Evolutionary conservation across 2,113 vertebrate species (phyloP).

Genomic region (Pterocles gutturalis): DNA sequence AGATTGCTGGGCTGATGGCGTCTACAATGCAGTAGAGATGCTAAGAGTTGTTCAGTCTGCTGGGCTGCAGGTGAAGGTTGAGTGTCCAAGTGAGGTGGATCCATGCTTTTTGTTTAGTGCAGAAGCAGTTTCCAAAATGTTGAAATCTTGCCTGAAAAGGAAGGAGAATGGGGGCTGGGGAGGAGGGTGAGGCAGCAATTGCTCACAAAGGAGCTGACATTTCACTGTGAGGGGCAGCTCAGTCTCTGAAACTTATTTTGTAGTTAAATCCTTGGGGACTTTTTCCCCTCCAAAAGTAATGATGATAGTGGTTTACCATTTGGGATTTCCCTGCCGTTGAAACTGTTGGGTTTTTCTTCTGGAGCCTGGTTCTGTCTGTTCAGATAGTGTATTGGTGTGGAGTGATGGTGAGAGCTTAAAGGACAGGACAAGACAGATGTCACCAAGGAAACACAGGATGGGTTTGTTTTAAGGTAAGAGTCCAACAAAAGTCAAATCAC

Average conservation of each 20-base stretch:
- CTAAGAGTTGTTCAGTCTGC: not conserved
- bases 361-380: not conserved
- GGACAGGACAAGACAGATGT: not conserved
- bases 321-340: not conserved
- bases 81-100: not conserved
- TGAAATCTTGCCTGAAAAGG: not conserved
- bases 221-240: not conserved
- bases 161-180: too few relatives aligned
- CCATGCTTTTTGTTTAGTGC: not conserved
- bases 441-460: not conserved
- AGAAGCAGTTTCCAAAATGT: not conserved
- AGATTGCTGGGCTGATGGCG: not conserved
- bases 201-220: not conserved
- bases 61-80: not conserved
- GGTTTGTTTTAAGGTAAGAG: not conserved
- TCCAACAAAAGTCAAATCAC: not conserved
- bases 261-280: not conserved
- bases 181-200: not conserved
- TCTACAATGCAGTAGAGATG: not conserved
- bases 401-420: rapidly evolving
- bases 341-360: not conserved
- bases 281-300: not conserved
- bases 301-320: not conserved
- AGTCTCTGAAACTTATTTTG: not conserved
- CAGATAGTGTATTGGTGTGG: not conserved